Base-by-base conservation (phyloP, 2,888 invertebrate species). In the Megalurothrips usitatus region DNA sequence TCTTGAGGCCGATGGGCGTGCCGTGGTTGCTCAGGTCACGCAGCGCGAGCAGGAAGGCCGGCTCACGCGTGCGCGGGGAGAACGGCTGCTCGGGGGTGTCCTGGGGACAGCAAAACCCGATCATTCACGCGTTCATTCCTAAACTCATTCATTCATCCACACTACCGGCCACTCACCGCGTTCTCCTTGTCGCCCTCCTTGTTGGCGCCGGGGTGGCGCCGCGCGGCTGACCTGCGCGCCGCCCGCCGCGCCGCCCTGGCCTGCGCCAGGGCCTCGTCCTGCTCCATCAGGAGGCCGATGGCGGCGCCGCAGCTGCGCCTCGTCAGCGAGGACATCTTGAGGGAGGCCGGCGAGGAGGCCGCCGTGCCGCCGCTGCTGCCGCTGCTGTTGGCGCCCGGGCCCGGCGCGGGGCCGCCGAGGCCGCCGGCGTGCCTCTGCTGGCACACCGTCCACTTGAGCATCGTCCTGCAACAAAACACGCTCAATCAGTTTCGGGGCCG, bases 361-460 rank as follows among this genome's bases (percentile, higher is more conserved):
- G 58, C 6, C 68, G 26, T n/a, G 68, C 68, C 23, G n/a, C 68
- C 23, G 68, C n/a, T 11, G 68, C n/a, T 23, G 23, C 63, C 63
- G 34, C 34, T 43, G 34, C 34, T 26, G 68, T 26, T 75, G 68
- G 26, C 10, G 68, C 23, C 68, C 68, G 68, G 68, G 23, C 68
- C 68, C 11, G 68, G 68, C 68, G 26, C 68, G 68, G 34, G 34
- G 34, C 34, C 68, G 68, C 12, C 23, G 68, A n/a, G 26, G 68
- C n/a, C 68, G 23, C 63, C 63, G n/a, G n/a, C n/a, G n/a, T 23
- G 23, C 68, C 68, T 23, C 68, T 75, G 68, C 68, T 75, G 68
- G 68, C 68, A 75, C 26, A 75, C 68, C 11, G 68, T 75, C 68
- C 68, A 75, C 68, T 75, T 75, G 11, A 75, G 68, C 68, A 75